These are phyloP conservation scores for Dendroctonus ponderosae DNA, from an alignment of 1,140 invertebrate genomes.

Conservation along the genomic window DNA sequence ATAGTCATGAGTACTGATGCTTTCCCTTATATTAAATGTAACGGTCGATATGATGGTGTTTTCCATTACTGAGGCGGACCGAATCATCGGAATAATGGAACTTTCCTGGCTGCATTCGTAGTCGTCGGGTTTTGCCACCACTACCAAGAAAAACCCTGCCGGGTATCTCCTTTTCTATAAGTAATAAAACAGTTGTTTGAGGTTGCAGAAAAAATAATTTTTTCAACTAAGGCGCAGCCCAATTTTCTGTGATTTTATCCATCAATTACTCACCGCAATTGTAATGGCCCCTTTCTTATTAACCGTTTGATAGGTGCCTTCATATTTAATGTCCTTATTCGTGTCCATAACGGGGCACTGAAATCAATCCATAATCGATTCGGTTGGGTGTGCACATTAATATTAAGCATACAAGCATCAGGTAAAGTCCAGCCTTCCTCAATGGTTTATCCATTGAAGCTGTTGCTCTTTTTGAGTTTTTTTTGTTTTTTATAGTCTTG, in stretches of 20 bases:
- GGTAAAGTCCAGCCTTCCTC: too few relatives aligned
- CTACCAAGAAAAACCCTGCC: slow-evolving; percentile 74
- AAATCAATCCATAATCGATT: slow-evolving; percentile 42
- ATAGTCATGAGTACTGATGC: slow-evolving; percentile 37
- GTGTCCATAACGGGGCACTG: slow-evolving; percentile 77
- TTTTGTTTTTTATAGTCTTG: too few relatives aligned
- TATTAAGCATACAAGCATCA: too few relatives aligned
- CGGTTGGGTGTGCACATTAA: too few relatives aligned
- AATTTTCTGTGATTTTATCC: too few relatives aligned
- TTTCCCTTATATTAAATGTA: slow-evolving; percentile 38
- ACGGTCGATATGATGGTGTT: slow-evolving; percentile 50
- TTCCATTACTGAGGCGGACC: slow-evolving; percentile 51
- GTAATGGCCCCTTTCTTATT: slow-evolving; percentile 69
- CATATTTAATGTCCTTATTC: slow-evolving; percentile 67
- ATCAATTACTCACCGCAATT: slow-evolving; percentile 56
- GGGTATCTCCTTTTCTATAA: slow-evolving; percentile 63
- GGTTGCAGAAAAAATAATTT: slow-evolving; percentile 26
- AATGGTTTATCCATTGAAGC: too few relatives aligned
- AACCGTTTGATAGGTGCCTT: slow-evolving; percentile 72
- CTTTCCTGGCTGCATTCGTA: slow-evolving; percentile 60
- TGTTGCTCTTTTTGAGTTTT: too few relatives aligned
- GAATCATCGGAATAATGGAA: slow-evolving; percentile 46
- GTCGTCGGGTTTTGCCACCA: slow-evolving; percentile 76
- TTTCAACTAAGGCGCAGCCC: too few relatives aligned
- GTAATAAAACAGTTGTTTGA: background rate